Conservation (phyloP, 2,888 invertebrate species). For the Ophraella communa region DNA sequence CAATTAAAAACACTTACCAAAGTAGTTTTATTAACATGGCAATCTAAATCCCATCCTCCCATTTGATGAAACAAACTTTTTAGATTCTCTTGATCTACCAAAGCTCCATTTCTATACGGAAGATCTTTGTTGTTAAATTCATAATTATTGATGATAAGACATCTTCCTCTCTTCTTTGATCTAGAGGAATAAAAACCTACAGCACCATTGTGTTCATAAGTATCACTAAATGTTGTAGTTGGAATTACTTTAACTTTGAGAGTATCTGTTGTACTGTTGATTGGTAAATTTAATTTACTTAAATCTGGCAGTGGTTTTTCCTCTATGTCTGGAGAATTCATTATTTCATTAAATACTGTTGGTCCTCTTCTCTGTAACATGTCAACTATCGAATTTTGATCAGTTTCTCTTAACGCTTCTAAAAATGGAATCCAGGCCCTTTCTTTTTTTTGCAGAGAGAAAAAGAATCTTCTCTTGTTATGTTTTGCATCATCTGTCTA, state of each 20-base stretch:
- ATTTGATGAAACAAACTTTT: constrained; percentile 68
- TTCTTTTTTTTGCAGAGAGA: constrained; percentile 41
- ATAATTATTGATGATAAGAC: constrained; percentile 69
- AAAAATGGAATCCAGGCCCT: constrained; percentile 38
- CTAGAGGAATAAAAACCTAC: constrained; percentile 61
- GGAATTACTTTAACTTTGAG: constrained; percentile 38
- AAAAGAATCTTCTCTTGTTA: constrained; percentile 44
- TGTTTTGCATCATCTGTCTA: constrained; percentile 41
- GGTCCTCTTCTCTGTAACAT: constrained; percentile 19
- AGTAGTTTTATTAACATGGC: constrained; percentile 33
- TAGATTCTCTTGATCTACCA: constrained; percentile 65
- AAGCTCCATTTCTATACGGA: constrained; percentile 63
- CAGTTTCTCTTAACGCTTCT: constrained; percentile 36
- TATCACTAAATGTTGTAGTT: constrained; percentile 42
- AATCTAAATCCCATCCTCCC: constrained; percentile 45
- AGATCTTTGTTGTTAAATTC: constrained; percentile 59
- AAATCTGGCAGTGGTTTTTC: not conserved
- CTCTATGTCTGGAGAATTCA: not conserved
- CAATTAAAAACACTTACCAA: constrained; percentile 22
- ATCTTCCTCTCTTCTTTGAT: constrained; percentile 65
- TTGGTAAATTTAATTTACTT: constrained; percentile 10
- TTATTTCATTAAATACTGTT: constrained; percentile 14
- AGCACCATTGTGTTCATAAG: constrained; percentile 42
- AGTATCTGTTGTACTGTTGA: constrained; percentile 28
- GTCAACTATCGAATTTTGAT: constrained; percentile 36